phyloP scores from a whole-genome alignment of 2,113 vertebrate species.

The Dinomys branickii region DNA sequence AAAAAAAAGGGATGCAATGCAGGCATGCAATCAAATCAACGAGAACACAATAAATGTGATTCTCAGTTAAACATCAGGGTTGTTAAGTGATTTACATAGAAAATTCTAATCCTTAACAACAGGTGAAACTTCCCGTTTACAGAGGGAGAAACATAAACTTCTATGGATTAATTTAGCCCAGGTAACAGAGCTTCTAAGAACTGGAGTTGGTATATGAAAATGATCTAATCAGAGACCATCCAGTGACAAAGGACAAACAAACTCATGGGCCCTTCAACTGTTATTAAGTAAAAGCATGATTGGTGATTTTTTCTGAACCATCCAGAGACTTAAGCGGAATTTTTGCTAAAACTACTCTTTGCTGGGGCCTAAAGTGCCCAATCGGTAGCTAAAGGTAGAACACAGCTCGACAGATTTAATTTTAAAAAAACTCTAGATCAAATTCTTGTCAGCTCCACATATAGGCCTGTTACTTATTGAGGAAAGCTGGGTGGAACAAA shows the following conservation, averaged over 20 bases:
- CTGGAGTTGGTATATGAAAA: neutral
- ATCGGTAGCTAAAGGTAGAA: neutral
- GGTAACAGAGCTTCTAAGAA: neutral
- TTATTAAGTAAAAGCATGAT: neutral
- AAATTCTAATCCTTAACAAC: neutral
- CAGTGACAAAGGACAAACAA: neutral
- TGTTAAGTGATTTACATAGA: neutral
- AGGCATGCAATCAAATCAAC: too few relatives aligned
- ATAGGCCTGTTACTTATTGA: neutral
- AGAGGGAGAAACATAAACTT: neutral
- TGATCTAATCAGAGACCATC: neutral
- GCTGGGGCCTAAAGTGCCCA: neutral
- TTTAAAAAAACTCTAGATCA: neutral
- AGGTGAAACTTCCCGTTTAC: neutral
- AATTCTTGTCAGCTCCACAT: neutral
- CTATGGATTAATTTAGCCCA: neutral
- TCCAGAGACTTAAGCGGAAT: neutral
- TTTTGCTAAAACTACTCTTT: neutral
- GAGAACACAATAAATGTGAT: rapidly evolving
- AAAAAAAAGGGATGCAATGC: neutral
- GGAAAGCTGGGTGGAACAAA: neutral
- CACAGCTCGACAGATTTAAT: neutral
- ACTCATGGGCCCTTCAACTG: neutral
- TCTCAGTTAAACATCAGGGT: neutral
- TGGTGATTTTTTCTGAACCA: neutral